Percentiles rank a stretch among this genome's conserved stretches.
phyloP scores from a whole-genome alignment of 2,113 vertebrate genomes.

The Saccopteryx leptura region DNA sequence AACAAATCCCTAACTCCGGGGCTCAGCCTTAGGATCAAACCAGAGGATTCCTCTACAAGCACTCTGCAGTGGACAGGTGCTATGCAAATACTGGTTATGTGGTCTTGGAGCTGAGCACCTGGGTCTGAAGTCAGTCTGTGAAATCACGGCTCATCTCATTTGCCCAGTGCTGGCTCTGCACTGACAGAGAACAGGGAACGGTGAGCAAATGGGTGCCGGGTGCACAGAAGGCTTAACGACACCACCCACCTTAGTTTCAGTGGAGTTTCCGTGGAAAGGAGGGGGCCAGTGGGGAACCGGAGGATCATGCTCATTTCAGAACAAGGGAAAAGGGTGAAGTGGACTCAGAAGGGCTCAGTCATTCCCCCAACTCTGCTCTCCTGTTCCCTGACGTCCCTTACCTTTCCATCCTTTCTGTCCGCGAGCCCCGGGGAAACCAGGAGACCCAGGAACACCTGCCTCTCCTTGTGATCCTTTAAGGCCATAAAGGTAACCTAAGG shows the following conservation, averaged over 20 bases:
- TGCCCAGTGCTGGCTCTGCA: background rate
- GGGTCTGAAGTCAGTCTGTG: background rate
- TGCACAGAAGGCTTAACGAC: rapidly evolving
- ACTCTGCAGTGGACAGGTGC: background rate
- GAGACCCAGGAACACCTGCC: constrained; percentile 80
- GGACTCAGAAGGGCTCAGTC: background rate
- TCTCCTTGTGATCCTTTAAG: constrained; percentile 85
- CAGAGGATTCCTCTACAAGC: background rate
- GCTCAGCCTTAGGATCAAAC: background rate
- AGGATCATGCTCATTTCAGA: background rate
- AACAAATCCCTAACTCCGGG: background rate
- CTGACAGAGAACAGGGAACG: background rate
- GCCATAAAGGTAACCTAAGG: constrained; percentile 86
- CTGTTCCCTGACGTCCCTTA: background rate
- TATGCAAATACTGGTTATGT: background rate
- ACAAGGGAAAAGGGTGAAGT: background rate
- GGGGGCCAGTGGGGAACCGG: rapidly evolving
- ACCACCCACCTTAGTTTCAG: background rate
- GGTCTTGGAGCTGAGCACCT: background rate
- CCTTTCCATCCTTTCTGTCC: constrained; percentile 90
- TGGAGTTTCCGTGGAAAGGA: background rate
- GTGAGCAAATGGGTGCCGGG: background rate
- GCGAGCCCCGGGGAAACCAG: constrained; percentile 87
- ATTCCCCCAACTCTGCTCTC: rapidly evolving
- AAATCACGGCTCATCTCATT: background rate